These are phyloP conservation scores for Nomada ruficornis DNA, from an alignment of 2,888 invertebrate genomes.

Conservation along the genomic window DNA sequence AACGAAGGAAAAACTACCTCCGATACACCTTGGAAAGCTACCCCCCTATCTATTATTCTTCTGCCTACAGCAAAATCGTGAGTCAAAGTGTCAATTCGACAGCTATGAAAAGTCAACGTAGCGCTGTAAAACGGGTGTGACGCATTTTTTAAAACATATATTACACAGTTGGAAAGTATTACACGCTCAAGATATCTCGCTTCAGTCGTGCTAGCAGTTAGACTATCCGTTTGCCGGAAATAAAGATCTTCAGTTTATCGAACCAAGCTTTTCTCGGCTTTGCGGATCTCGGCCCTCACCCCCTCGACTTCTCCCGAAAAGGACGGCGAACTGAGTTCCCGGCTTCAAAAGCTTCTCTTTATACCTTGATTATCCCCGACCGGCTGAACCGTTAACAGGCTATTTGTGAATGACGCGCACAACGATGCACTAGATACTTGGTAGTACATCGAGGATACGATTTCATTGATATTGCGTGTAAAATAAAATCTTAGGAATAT, in stretches of 20 bases:
- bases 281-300: not conserved
- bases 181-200: not conserved
- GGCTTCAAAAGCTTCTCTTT: constrained; percentile 36
- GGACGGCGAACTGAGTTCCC: constrained; percentile 6
- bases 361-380: constrained; percentile 41
- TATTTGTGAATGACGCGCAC: not conserved
- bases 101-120: not conserved
- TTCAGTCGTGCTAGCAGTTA: not conserved
- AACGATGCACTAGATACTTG: not conserved
- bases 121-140: too few relatives aligned
- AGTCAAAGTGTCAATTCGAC: not conserved
- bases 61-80: not conserved
- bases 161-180: not conserved
- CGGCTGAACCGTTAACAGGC: not conserved
- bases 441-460: too few relatives aligned
- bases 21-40: not conserved
- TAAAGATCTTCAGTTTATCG: constrained; percentile 59
- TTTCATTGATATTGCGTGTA: too few relatives aligned
- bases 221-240: constrained; percentile 32
- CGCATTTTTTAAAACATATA: not conserved
- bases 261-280: constrained; percentile 24
- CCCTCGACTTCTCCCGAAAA: constrained; percentile 11
- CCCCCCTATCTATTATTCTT: not conserved
- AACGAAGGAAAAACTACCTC: constrained; percentile 57
- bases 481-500: too few relatives aligned